Conservation (phyloP, 2,113 vertebrate species). For the Erpornis zantholeuca region DNA sequence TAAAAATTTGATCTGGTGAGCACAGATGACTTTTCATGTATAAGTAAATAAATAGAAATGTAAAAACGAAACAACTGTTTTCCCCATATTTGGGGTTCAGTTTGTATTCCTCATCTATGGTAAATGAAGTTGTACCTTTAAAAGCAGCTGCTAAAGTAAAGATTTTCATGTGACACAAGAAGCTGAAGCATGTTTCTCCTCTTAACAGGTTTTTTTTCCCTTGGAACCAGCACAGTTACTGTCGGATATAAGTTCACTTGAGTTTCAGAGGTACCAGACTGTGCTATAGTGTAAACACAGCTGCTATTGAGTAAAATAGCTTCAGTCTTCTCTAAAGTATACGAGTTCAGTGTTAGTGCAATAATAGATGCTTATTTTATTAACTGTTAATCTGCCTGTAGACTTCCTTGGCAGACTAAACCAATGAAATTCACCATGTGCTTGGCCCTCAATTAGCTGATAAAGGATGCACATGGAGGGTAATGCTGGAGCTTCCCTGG, state of each 20-base stretch:
- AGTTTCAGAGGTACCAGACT: conserved; percentile 52
- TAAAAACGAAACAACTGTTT: not conserved
- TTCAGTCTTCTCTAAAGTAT: conserved; percentile 35
- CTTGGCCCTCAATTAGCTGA: not conserved
- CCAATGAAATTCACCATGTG: fast-evolving
- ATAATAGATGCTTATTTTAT: conserved; percentile 42
- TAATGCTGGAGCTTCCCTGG: not conserved
- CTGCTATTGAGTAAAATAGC: conserved; percentile 24
- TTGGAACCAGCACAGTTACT: not conserved
- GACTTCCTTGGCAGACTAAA: not conserved
- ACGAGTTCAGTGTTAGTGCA: conserved; percentile 22
- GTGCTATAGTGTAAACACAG: conserved; percentile 58
- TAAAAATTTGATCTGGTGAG: not conserved
- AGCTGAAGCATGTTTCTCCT: not conserved
- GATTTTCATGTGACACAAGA: not conserved
- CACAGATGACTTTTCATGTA: not conserved
- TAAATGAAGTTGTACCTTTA: not conserved
- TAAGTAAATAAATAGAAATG: not conserved
- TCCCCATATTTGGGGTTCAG: not conserved
- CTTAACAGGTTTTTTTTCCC: not conserved
- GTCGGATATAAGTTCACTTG: not conserved
- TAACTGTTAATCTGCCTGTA: conserved; percentile 16
- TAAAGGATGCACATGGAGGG: not conserved
- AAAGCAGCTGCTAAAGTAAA: conserved; percentile 6
- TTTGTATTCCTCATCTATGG: not conserved